Conservation (phyloP, 2,888 invertebrate genomes). For the Melinopterus prodromus region DNA sequence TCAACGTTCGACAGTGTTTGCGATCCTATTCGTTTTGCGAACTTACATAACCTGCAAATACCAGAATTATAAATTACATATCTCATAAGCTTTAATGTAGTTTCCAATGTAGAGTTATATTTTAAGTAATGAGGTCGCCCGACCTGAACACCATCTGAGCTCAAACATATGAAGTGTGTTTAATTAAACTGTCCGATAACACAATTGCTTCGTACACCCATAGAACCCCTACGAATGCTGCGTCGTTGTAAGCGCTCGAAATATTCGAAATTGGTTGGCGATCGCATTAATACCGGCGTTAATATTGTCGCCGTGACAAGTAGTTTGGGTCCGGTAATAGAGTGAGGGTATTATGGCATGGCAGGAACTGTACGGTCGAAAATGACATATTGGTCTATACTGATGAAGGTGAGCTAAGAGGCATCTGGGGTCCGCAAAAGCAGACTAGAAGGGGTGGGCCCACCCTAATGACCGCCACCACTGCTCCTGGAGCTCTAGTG, state of each 20-base stretch:
- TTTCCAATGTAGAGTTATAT: neutral
- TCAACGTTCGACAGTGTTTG: too few species aligned
- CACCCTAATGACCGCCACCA: slow-evolving; percentile 41
- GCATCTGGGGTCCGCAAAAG: slow-evolving; percentile 30
- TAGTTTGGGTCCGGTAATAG: slow-evolving; percentile 33
- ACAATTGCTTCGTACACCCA: slow-evolving; percentile 8
- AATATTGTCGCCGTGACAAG: slow-evolving; percentile 30
- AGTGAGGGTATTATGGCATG: slow-evolving; percentile 33
- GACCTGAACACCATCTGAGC: slow-evolving; percentile 12
- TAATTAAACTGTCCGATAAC: slow-evolving; percentile 21
- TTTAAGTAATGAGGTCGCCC: neutral
- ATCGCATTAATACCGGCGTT: slow-evolving; percentile 34
- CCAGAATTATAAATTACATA: neutral
- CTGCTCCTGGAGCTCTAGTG: slow-evolving; percentile 35
- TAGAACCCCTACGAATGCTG: slow-evolving; percentile 12
- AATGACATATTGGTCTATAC: slow-evolving; percentile 37
- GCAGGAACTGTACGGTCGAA: slow-evolving; percentile 30
- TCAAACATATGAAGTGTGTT: slow-evolving; percentile 18
- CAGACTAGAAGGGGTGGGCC: slow-evolving; percentile 29
- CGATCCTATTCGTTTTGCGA: too few species aligned
- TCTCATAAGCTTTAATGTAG: neutral
- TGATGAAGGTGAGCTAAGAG: slow-evolving; percentile 35
- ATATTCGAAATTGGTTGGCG: slow-evolving; percentile 18
- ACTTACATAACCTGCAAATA: too few species aligned
- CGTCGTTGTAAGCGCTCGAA: neutral